Evolutionary conservation across 1,140 invertebrate species (phyloP), one percentile per base, ranked within the genome.

Genomic region (Apocrypta bakeri): DNA sequence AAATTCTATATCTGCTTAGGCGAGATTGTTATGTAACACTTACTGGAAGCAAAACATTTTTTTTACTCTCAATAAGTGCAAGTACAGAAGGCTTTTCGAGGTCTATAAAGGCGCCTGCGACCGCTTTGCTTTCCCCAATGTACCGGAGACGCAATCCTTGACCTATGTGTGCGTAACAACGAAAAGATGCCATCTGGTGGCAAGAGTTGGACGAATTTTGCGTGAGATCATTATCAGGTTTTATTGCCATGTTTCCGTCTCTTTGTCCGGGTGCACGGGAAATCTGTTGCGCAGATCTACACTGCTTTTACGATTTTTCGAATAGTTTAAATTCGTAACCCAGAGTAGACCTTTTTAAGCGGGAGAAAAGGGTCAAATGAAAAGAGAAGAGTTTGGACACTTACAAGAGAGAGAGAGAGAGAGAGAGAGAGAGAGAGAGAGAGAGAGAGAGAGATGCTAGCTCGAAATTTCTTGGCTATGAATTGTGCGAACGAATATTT

Each of bases 1-100:
- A 82, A 82, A 71, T 82, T 69, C 64, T 71, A 72, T 75, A 66
- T 37, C 63, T 76, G 66, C 64, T 81, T 74, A 74, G 78, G 25
- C 71, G 40, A 56, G 48, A 56, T 21, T 56, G 79, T 81, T 69
- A 81, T 56, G 79, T 61, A 81, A 81, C 2, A 27, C 17, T 17
- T 11, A 56, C 48, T n/a, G 29, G n/a, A 1, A 27, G 42, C 42
- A 17, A 71, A 79, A 71, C 42, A 27, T 42, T 42, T 42, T 14
- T 27, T 48, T n/a, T 27, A 48, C 7, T 63, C 29, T 40, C 6
- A 24, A 63, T 37, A 80, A 63, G 79, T 73, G 61, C 3, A n/a
- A 25, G 27, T 31, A 69, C 66, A n/a, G n/a, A n/a, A n/a, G 14
- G 31, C 68, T 25, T 71, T 21, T 71, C 31, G 27, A 21, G 48